Evolutionary conservation across 2,888 invertebrate genomes (phyloP), one percentile per base, ranked within the genome.

Genomic region (Notocelia uddmanniana): DNA sequence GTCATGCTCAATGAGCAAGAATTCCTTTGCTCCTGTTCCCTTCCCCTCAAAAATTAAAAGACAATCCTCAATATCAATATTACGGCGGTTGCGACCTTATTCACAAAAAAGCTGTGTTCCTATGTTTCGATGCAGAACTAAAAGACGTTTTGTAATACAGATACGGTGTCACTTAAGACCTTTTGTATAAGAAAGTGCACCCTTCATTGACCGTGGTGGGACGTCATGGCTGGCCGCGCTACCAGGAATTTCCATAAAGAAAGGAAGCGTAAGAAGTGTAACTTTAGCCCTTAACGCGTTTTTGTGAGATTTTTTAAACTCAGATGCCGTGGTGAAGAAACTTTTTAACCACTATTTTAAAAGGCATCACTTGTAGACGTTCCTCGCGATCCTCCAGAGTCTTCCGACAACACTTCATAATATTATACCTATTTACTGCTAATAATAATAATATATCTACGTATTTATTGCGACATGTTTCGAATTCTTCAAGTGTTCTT

Each of bases 1-100:
- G 75, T 73, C 63, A 62, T 41, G 71, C 66, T 54, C 66, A 60
- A 54, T 60, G 57, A 71, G 18, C 71, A 60, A 26, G 71, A 71
- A 71, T 71, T 71, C 70, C 70, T 71, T 50, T n/a, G 41, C 59
- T 71, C 66, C 66, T 52, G 58, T 58, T 21, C 18, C n/a, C 5
- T 18, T 18, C 31, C 34, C 21, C 18, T 41, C 31, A 31, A 31
- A n/a, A 48, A 31, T 19, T 8, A 62, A 62, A 50, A 2, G 50
- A n/a, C 48, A 19, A 3, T 13, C 8, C 13, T 31, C 10, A 19
- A 31, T 13, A 60, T 10, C 1, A 26, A 26, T 23, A 45, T 3
- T n/a, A n/a, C 3, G 26, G n/a, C 62, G 26, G 15, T 26, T 62
- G 50, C 31, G 48, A 52, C 34, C n/a, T 45, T n/a, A 1, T 8